These are phyloP conservation scores for Mormyrops attenuatus DNA, from an alignment of 2,797 vertebrate genomes.

Conservation along the genomic window DNA sequence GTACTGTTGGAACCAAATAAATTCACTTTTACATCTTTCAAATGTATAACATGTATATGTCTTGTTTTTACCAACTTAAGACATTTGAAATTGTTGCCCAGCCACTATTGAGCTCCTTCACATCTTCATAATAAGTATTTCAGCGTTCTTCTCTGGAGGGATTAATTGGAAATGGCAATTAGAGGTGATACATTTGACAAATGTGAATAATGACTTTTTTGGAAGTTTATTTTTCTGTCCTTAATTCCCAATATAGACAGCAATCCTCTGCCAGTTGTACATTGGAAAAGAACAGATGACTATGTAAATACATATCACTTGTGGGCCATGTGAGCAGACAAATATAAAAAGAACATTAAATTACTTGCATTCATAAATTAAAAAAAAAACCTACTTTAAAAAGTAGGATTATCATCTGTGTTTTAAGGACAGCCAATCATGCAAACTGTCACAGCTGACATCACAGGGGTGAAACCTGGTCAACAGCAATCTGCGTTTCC, in stretches of 20 bases:
- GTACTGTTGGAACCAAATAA: slow-evolving; percentile 69
- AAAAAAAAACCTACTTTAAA: neutral
- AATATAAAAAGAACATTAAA: neutral
- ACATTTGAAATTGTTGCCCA: neutral
- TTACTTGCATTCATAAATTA: neutral
- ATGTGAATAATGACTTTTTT: neutral
- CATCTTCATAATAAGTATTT: neutral
- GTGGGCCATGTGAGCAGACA: neutral
- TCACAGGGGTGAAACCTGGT: neutral
- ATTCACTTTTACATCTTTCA: slow-evolving; percentile 51
- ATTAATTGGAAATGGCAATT: neutral
- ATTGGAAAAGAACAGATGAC: neutral
- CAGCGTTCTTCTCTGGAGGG: neutral
- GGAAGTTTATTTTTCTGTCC: neutral
- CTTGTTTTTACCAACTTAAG: neutral
- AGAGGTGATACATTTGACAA: neutral
- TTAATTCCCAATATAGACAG: neutral
- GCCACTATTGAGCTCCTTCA: neutral
- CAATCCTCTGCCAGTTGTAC: neutral
- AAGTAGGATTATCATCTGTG: neutral
- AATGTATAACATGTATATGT: slow-evolving; percentile 29
- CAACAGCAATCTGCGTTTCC: neutral
- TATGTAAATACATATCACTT: neutral
- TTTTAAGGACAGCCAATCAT: neutral
- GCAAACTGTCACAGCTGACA: neutral